A percentile compares a stretch with the other conserved stretches of the same genome.
Evolutionary conservation across 2,113 vertebrate species (phyloP).

Genomic region (Erinaceus europaeus): DNA sequence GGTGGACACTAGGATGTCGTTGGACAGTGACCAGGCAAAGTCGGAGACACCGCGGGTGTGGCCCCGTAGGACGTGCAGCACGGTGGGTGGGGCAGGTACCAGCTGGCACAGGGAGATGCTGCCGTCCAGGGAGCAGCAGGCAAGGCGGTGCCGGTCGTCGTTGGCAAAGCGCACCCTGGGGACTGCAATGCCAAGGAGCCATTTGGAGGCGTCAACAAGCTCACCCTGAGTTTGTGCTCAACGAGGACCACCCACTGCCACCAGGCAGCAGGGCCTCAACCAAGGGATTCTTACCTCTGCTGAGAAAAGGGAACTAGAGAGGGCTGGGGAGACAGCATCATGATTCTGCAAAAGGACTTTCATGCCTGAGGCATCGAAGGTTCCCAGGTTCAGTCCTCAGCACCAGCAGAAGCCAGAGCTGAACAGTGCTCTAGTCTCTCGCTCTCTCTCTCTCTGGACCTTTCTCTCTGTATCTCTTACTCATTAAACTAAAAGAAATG

Average conservation of each 20-base stretch:
- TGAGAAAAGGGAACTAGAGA: no score
- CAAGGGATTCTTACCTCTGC: neutral
- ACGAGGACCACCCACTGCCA: no score
- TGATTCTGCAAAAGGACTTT: no score
- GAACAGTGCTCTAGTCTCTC: no score
- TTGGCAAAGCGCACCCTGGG: constrained; percentile 94
- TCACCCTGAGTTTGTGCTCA: neutral
- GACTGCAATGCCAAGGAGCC: constrained; percentile 78
- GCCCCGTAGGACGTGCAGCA: constrained; percentile 90
- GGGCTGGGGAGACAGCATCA: neutral
- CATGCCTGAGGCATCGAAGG: no score
- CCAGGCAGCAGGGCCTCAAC: neutral
- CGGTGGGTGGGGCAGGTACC: constrained; percentile 89
- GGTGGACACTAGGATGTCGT: constrained; percentile 94
- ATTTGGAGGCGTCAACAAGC: neutral
- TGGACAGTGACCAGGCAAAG: constrained; percentile 96
- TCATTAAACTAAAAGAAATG: no score
- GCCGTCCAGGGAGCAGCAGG: constrained; percentile 94
- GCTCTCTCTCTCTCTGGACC: no score
- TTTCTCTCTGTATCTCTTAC: no score
- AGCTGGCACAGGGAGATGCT: constrained; percentile 93
- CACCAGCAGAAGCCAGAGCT: no score
- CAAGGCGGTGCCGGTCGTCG: constrained; percentile 93
- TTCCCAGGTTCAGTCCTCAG: no score
- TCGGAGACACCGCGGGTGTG: constrained; percentile 90